Percentiles rank a stretch among this genome's conserved stretches.
Evolutionary conservation across 1,140 invertebrate species (phyloP).

Genomic region (Dinoponera quadriceps): DNA sequence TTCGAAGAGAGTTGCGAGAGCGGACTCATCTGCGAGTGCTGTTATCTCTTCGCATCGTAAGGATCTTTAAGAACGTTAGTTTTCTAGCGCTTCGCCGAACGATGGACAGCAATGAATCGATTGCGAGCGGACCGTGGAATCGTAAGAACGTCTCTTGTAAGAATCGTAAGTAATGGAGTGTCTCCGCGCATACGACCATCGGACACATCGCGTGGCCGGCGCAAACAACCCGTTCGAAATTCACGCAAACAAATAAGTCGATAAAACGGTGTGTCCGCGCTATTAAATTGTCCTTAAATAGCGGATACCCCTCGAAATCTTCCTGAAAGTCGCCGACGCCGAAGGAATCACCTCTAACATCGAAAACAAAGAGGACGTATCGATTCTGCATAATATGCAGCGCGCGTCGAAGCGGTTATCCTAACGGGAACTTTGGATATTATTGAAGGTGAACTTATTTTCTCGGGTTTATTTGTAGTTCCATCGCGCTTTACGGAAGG

Average conservation of each 20-base stretch:
- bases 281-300: constrained; percentile 76
- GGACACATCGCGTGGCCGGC: constrained; percentile 45
- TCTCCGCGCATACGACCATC: constrained; percentile 39
- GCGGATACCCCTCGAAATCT: constrained; percentile 28
- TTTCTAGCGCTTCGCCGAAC: neutral
- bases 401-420: constrained; percentile 31
- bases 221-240: constrained; percentile 79
- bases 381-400: constrained; percentile 40
- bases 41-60: constrained; percentile 18
- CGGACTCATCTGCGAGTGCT: neutral
- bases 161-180: constrained; percentile 59
- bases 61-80: neutral
- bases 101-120: constrained; percentile 30
- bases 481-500: neutral
- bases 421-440: constrained; percentile 12
- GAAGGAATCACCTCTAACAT: constrained; percentile 37
- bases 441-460: neutral
- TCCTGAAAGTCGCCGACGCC: neutral
- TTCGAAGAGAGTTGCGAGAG: neutral
- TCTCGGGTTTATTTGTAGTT: neutral
- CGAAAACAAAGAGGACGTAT: constrained; percentile 27
- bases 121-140: constrained; percentile 41
- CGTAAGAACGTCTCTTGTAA: constrained; percentile 43
- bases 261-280: constrained; percentile 75
- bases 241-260: constrained; percentile 81